These are phyloP conservation scores for Drosophila macrothrix DNA, from an alignment of 2,888 invertebrate species.

Conservation along the genomic window DNA sequence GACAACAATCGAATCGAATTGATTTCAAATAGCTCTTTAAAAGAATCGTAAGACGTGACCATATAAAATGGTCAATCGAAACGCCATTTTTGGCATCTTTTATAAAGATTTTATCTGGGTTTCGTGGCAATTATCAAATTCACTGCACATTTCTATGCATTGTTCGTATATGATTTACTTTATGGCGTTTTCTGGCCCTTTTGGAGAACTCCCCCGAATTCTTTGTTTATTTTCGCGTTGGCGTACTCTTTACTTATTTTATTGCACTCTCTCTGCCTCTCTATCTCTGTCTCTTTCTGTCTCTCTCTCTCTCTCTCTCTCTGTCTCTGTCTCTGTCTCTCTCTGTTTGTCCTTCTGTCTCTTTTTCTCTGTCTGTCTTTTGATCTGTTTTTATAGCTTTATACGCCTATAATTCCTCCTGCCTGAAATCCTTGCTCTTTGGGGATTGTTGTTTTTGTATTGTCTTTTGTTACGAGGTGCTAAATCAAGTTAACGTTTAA, in stretches of 20 bases:
- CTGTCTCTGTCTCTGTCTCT: background rate
- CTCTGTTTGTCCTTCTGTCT: conserved; percentile 3
- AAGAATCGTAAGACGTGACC: background rate
- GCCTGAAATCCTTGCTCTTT: conserved; percentile 42
- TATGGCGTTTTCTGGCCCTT: conserved; percentile 44
- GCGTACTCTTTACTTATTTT: conserved; percentile 28
- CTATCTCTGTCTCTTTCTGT: background rate
- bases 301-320: conserved; percentile 16
- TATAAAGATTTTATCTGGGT: conserved; percentile 2
- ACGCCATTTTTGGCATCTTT: background rate
- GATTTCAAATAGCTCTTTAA: conserved; percentile 5
- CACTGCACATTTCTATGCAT: conserved; percentile 24
- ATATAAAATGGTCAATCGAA: conserved; percentile 24
- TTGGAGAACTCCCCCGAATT: conserved; percentile 39
- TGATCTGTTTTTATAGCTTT: conserved; percentile 68
- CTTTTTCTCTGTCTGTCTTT: conserved; percentile 18
- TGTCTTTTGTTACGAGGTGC: conserved; percentile 72
- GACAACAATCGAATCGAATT: conserved; percentile 6
- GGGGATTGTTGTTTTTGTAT: conserved; percentile 22
- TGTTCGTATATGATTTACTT: conserved; percentile 53
- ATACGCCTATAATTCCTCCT: conserved; percentile 31
- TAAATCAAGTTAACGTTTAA: conserved; percentile 80
- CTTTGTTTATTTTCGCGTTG: conserved; percentile 35
- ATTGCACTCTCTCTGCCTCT: conserved; percentile 36
- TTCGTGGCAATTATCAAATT: conserved; percentile 61